phyloP scores from a whole-genome alignment of 2,113 vertebrate species.

The Peromyscus leucopus region DNA sequence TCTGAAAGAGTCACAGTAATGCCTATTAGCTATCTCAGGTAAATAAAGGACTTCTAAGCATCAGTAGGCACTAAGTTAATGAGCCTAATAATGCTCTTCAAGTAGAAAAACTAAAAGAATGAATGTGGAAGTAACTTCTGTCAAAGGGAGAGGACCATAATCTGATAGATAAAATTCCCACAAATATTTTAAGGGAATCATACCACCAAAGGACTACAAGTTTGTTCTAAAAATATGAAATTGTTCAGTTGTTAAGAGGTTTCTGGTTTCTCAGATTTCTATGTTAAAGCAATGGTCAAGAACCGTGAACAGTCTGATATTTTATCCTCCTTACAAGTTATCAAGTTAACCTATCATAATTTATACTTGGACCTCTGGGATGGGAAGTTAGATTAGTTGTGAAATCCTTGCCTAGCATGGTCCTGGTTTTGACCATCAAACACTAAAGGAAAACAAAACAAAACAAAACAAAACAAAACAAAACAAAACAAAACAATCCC shows the following conservation, averaged over 20 bases:
- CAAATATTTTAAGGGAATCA: not conserved
- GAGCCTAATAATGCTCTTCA: not conserved
- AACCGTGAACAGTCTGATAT: not conserved
- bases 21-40: not conserved
- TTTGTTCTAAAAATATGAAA: slow-evolving; percentile 14
- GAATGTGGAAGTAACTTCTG: not conserved
- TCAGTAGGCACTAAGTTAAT: not conserved
- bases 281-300: slow-evolving; percentile 22
- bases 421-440: not conserved
- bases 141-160: not conserved
- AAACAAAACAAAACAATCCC: not conserved
- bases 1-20: not conserved
- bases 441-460: not conserved
- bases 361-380: not conserved
- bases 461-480: not conserved
- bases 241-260: not conserved
- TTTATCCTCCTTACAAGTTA: not conserved
- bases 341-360: not conserved
- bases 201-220: not conserved
- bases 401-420: not conserved
- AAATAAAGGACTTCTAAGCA: not conserved
- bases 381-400: not conserved
- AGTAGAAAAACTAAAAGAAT: not conserved
- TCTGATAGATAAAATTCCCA: not conserved
- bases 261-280: not conserved